Evolutionary conservation across 1,140 invertebrate species (phyloP), one percentile per base, ranked within the genome.

Genomic region (Argopecten irradians): DNA sequence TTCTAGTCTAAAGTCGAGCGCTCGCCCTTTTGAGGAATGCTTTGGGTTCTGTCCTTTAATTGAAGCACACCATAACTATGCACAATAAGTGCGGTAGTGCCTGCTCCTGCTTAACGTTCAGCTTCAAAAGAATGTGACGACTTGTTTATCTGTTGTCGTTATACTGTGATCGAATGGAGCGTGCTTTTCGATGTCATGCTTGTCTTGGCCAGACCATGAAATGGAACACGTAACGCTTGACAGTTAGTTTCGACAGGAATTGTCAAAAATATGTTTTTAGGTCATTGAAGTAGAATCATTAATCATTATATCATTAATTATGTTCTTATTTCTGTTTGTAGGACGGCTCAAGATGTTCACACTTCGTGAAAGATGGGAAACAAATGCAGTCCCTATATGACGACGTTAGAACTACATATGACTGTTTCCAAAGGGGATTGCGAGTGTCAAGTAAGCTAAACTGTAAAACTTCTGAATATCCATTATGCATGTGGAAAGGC

Each of bases 371-470:
- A 96, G 98, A 98, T 93, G 98, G 98, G 84, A 97, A 98, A 95
- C 98, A 97, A 94, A 96, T 99, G 83, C 97, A 97, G 91, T 98
- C 97, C 94, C 96, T 99, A 46, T 97, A 97, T 94, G 98, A 99
- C 91, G 98, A 99, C 95, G 97, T 97, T n/a, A 97, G 96, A 90
- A 99, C 99, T 0, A 95, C 99, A 0, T 98, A 99, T 95, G 98
- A 99, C 91, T 97, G 97, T 84, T 99, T 99, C 95, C 97, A 98
- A 91, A 96, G 97, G 95, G 98, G 99, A 91, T 97, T 98, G 89
- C 97, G 97, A 96, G 97, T 98, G 95, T 98, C 98, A 92, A 98
- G 98, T 98, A 95, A 97, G 97, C 97, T 32, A 1, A 36, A 33
- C 1, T 34, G 14, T 71, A 16, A 39, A 19, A 19, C 35, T 14